phyloP scores from a whole-genome alignment of 2,797 vertebrate species.

The Coregonus sp. region DNA sequence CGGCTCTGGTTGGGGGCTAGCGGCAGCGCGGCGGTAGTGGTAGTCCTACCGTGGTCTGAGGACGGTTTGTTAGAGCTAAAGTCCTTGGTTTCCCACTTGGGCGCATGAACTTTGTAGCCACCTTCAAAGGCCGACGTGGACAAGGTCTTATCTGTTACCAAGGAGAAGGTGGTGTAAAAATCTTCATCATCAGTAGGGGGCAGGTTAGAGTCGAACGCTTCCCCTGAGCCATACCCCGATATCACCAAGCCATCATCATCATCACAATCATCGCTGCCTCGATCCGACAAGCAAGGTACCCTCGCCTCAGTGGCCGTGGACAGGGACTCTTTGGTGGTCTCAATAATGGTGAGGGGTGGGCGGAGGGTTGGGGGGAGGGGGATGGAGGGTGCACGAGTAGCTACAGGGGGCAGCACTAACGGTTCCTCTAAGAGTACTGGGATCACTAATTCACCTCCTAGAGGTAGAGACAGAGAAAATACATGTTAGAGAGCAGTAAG shows the following conservation, averaged over 20 bases:
- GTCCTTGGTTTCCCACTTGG: slow-evolving; percentile 99
- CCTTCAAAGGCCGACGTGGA: slow-evolving; percentile 99
- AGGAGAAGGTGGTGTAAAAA: slow-evolving; percentile 99
- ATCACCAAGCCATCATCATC: slow-evolving; percentile 93
- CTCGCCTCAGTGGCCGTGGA: slow-evolving; percentile 98
- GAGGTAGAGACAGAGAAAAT: slow-evolving; percentile 75
- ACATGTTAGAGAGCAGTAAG: slow-evolving; percentile 61
- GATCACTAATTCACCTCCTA: slow-evolving; percentile 99
- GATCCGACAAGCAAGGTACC: slow-evolving; percentile 99
- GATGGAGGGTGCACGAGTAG: slow-evolving; percentile 96
- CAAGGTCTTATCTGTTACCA: slow-evolving; percentile 99
- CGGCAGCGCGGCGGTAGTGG: slow-evolving; percentile 89
- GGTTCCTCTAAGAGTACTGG: slow-evolving; percentile 95
- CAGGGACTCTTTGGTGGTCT: slow-evolving; percentile 99
- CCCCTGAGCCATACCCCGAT: slow-evolving; percentile 99
- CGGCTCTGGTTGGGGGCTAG: slow-evolving; percentile 97
- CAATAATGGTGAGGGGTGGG: slow-evolving; percentile 98
- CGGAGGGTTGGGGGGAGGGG: slow-evolving; percentile 94
- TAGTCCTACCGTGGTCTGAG: slow-evolving; percentile 96
- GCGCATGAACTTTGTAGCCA: slow-evolving; percentile 96
- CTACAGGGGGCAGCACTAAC: slow-evolving; percentile 94
- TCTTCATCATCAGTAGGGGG: slow-evolving; percentile 99
- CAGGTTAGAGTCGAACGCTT: slow-evolving; percentile 99
- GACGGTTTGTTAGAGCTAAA: slow-evolving; percentile 98
- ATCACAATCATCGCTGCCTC: slow-evolving; percentile 99